A percentile compares a stretch with the other conserved stretches of the same genome.
Evolutionary conservation across 2,888 invertebrate species (phyloP).

Genomic region (Anodontia alba): DNA sequence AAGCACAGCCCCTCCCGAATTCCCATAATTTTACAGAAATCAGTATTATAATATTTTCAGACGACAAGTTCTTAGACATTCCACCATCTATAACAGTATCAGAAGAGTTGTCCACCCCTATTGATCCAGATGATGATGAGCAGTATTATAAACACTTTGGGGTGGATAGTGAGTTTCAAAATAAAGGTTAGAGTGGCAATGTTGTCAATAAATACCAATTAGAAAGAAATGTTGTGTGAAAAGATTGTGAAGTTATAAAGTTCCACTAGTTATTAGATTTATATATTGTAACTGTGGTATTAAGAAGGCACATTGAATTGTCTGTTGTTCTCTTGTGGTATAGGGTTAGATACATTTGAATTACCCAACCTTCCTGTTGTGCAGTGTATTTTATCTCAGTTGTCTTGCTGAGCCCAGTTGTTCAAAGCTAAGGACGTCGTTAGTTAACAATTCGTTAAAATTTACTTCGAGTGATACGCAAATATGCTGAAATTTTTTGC

Average conservation of each 20-base stretch:
- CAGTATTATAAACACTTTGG: constrained; percentile 12
- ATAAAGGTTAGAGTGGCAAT: constrained; percentile 34
- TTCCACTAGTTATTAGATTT: neutral
- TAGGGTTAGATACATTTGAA: neutral
- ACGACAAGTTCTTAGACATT: neutral
- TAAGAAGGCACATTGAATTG: no score
- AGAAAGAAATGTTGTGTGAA: neutral
- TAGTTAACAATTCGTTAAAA: no score
- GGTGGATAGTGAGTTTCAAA: constrained; percentile 37
- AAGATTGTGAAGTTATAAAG: neutral
- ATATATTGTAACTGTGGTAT: neutral
- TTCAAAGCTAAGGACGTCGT: no score
- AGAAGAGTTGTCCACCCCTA: constrained; percentile 72
- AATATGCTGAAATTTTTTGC: no score
- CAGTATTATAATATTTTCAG: constrained; percentile 4
- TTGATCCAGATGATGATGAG: constrained; percentile 73
- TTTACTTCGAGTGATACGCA: no score
- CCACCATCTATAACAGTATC: constrained; percentile 73
- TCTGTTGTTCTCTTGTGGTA: no score
- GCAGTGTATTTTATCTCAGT: no score
- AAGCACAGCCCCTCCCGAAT: no score
- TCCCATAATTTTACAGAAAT: no score
- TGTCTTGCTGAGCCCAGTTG: no score
- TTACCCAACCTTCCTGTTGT: no score
- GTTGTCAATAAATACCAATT: neutral